Base-by-base conservation (phyloP, 1,140 invertebrate genomes). In the Drosophila orena region DNA sequence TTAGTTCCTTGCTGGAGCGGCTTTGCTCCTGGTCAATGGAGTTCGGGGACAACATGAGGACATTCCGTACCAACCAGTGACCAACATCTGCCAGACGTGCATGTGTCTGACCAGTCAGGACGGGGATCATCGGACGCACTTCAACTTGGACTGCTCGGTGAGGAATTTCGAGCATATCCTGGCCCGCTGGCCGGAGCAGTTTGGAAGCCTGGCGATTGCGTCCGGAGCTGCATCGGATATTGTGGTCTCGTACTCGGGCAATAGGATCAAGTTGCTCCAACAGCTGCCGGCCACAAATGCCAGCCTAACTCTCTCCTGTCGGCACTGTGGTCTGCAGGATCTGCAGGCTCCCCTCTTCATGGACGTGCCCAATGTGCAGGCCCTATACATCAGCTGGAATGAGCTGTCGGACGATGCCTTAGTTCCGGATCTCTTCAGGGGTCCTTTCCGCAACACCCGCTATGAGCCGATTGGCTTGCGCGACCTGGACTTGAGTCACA, bases 301-400 rank as follows among this genome's bases (percentile, higher is more conserved):
- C 3, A 64, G 74, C 42, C 34, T 93, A 12, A 91, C 89, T 22
- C 62, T 94, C 22, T 79, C 91, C 30, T 93, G 93, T 15, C 81
- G 85, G 5, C 92, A 93, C 66, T 95, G 94, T 69, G 84, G 91
- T 37, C 93, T 95, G 27, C 86, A 91, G 44, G 92, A 93, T 47
- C 94, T 97, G 50, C 94, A 95, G 20, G 89, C 93, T 27, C 93
- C 93, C 1, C 93, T 95, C 0, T 97, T 97, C 79, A 94, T 94
- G 73, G 93, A 95, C 72, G 92, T 96, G 8, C 92, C 93, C n/a
- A 94, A 94, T 61, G 91, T 97, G n/a, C 93, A 93, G 15, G 94
- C 94, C 60, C 91, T 97, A 42, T 96, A 97, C 91, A 91, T 97
- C 54, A 96, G 95, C 92, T 93, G 95, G 77, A 97, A 97, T 88